Evolutionary conservation across 92 coral and sea anemone genomes (phyloP), one percentile per base, ranked within the genome.

Genomic region (Epizoanthus stellaris): DNA sequence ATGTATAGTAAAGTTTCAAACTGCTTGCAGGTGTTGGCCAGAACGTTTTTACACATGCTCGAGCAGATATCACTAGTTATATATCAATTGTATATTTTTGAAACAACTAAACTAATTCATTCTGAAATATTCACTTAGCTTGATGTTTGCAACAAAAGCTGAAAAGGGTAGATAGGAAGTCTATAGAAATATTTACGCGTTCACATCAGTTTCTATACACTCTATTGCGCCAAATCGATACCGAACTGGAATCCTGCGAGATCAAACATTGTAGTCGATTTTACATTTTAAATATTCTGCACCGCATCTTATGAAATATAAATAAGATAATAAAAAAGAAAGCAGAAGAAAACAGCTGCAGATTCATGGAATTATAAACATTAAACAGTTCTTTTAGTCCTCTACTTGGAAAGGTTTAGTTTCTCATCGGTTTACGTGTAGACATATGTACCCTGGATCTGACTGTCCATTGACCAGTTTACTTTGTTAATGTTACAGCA

Each of bases 301-400:
- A 11, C 34, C 67, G 61, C 60, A 64, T 63, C 72, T 77, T 23
- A 61, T 77, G 60, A 62, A 77, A 77, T 61, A 77, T 77, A 21
- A 45, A 79, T 79, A 60, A 43, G 60, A 4, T 30, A 49, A 25
- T n/a, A 14, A 79, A 79, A 62, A 2, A 23, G 42, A 63, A 23
- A 43, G 11, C 54, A 14, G 3, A 16, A 57, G 15, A 42, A 62
- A 43, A 72, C 39, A 72, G 77, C 38, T 3, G 16, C 43, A 21
- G 40, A 23, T 52, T 75, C 17, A 39, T 25, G 64, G 42, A 14
- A 54, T 57, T 75, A 19, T 52, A 20, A 25, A 23, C 5, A 62
- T 13, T 7, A 12, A 5, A 21, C 57, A 43, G n/a, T 19, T 25
- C 30, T 36, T n/a, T 72, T 49, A 13, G 56, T 47, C 54, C 1